Conservation (phyloP, 2,888 invertebrate species). For the Mermis nigrescens region DNA sequence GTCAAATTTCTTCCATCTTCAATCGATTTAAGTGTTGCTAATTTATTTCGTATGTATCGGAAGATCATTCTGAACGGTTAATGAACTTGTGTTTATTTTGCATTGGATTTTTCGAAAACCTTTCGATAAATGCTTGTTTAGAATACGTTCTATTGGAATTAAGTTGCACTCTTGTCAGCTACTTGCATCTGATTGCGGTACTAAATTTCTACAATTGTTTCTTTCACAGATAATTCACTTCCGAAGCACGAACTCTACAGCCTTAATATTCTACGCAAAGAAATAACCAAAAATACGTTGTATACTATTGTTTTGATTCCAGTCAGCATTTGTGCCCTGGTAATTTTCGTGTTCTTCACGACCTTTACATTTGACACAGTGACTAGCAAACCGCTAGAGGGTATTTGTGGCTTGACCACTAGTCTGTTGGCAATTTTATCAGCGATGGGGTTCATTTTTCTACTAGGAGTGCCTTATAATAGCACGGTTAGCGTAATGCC, state of each 20-base stretch:
- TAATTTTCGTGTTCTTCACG: slow-evolving; percentile 27
- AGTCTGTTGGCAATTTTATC: slow-evolving; percentile 28
- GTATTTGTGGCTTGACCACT: slow-evolving; percentile 26
- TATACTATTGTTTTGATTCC: slow-evolving; percentile 29
- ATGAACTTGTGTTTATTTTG: too few species aligned
- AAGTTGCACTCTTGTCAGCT: too few species aligned
- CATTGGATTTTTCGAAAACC: too few species aligned
- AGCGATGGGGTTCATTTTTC: slow-evolving; percentile 23
- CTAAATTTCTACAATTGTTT: too few species aligned
- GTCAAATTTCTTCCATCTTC: too few species aligned
- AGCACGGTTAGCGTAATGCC: slow-evolving; percentile 29
- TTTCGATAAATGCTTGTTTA: too few species aligned
- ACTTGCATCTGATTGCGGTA: too few species aligned
- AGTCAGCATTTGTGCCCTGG: slow-evolving; percentile 23
- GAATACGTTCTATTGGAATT: too few species aligned
- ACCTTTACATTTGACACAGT: slow-evolving; percentile 28
- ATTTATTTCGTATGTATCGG: too few species aligned
- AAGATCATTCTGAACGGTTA: too few species aligned
- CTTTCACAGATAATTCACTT: background rate
- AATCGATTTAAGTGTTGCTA: too few species aligned
- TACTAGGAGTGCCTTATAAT: slow-evolving; percentile 26
- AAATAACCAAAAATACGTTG: slow-evolving; percentile 30
- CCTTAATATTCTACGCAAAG: slow-evolving; percentile 25
- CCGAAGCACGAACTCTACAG: slow-evolving; percentile 14
- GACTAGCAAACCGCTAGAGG: slow-evolving; percentile 29